These are phyloP conservation scores for Willisornis vidua DNA, from an alignment of 2,113 vertebrate genomes.

Conservation along the genomic window DNA sequence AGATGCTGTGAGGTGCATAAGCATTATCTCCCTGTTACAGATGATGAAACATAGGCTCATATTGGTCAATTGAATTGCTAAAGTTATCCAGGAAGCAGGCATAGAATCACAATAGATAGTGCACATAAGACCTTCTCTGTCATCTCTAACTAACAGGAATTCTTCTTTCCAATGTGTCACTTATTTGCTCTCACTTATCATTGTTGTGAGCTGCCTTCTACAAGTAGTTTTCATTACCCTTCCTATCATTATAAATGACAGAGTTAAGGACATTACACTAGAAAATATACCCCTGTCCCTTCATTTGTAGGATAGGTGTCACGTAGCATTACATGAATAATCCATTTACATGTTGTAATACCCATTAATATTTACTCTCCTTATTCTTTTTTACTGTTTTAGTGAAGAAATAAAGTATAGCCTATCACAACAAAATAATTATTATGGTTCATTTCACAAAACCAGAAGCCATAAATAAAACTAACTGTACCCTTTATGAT, in stretches of 20 bases:
- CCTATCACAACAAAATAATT: neutral
- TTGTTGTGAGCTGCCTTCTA: constrained; percentile 34
- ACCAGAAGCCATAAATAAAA: neutral
- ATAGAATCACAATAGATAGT: neutral
- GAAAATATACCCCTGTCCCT: neutral
- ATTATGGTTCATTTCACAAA: neutral
- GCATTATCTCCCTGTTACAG: neutral
- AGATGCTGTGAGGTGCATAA: neutral
- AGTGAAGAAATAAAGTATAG: neutral
- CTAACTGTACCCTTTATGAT: neutral
- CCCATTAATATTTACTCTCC: neutral
- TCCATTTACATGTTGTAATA: neutral
- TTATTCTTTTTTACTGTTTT: neutral
- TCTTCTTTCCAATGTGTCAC: neutral
- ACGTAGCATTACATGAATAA: neutral
- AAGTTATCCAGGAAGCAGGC: neutral
- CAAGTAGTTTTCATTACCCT: constrained; percentile 3
- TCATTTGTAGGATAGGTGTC: neutral
- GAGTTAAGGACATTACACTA: neutral
- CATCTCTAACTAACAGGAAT: constrained; percentile 17
- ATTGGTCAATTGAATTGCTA: constrained; percentile 17
- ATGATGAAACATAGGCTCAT: neutral
- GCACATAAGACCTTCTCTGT: neutral
- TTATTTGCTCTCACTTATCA: constrained; percentile 21
- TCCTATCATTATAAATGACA: neutral